A percentile compares a stretch with the other conserved stretches of the same genome.
phyloP scores from a whole-genome alignment of 1,140 invertebrate genomes.

The Matsumurasca onukii region DNA sequence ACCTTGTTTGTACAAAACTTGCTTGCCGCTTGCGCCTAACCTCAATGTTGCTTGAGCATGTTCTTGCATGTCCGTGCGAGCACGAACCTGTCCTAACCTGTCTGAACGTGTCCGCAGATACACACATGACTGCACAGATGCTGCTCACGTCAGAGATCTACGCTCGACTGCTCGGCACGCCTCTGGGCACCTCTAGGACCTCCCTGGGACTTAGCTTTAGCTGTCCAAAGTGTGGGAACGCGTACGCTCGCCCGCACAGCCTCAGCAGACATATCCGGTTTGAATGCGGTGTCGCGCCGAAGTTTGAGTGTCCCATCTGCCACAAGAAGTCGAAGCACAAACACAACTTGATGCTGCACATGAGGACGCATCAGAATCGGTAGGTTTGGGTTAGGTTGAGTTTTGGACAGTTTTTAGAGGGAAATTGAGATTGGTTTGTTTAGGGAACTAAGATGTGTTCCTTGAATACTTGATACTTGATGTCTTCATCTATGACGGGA shows the following conservation, averaged over 20 bases:
- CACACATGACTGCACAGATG: constrained; percentile 18
- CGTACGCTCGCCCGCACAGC: constrained; percentile 37
- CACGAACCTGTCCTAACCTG: neutral
- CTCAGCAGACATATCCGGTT: constrained; percentile 40
- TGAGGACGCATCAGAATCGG: constrained; percentile 37
- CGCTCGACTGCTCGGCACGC: constrained; percentile 23
- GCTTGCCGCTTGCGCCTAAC: constrained; percentile 17
- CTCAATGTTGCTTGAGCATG: constrained; percentile 18
- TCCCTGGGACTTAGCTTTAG: constrained; percentile 24
- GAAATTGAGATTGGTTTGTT: no score
- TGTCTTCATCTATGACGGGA: no score
- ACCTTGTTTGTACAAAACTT: no score
- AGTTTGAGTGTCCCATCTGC: constrained; percentile 41
- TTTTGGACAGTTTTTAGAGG: no score
- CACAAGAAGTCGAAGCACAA: constrained; percentile 42
- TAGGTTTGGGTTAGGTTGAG: no score
- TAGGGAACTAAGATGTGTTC: no score
- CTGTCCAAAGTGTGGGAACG: constrained; percentile 53
- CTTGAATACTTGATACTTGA: no score
- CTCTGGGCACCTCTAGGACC: neutral
- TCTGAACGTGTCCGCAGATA: neutral
- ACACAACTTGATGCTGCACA: constrained; percentile 39
- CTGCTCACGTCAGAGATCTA: constrained; percentile 29
- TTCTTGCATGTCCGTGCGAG: neutral
- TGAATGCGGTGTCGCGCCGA: constrained; percentile 41